Evolutionary conservation across 2,113 vertebrate species (phyloP).

Genomic region (Noctilio leporinus): DNA sequence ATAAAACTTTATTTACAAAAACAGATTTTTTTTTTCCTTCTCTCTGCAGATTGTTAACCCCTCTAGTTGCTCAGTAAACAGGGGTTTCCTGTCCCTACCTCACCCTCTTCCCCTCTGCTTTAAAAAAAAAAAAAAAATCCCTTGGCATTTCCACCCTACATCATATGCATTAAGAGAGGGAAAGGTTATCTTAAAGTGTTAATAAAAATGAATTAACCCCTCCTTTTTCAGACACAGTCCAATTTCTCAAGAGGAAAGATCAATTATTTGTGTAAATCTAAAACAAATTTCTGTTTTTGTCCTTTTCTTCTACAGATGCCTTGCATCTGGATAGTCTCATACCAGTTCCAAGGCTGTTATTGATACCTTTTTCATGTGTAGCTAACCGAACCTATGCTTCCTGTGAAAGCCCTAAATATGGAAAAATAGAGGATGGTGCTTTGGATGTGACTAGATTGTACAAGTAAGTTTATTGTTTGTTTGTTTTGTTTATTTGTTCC

Average conservation of each 20-base stretch:
- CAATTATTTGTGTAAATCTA: background rate
- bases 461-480: constrained; percentile 57
- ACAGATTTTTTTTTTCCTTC: background rate
- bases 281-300: background rate
- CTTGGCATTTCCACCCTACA: background rate
- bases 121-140: background rate
- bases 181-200: background rate
- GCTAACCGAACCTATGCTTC: background rate
- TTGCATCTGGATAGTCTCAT: constrained; percentile 67
- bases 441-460: constrained; percentile 34
- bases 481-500: too few species aligned
- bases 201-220: background rate
- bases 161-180: background rate
- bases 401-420: background rate
- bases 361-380: background rate
- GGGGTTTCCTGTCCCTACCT: background rate
- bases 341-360: background rate
- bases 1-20: background rate
- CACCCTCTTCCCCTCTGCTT: background rate
- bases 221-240: background rate
- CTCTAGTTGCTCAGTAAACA: background rate
- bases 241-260: background rate
- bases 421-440: background rate
- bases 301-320: constrained; percentile 74
- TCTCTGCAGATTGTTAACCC: background rate